Evolutionary conservation across 2,888 invertebrate species (phyloP), one percentile per base, ranked within the genome.

Genomic region (Fragum fragum): DNA sequence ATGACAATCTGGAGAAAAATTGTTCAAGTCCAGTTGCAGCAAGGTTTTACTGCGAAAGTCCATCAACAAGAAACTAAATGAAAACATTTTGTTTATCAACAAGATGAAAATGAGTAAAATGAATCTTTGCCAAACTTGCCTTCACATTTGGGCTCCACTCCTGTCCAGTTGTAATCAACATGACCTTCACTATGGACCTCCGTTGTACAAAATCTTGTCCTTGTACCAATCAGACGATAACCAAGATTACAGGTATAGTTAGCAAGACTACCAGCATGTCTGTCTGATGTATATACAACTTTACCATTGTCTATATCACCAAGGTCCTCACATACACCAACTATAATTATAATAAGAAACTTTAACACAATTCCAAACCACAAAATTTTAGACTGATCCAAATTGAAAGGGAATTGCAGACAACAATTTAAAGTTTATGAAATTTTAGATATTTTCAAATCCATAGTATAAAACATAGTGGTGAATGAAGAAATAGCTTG

Each of bases 221-320:
- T 42, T 72, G 71, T 79, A 16, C 91, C 92, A 32, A 63, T 26
- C 32, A 90, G 75, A 70, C 52, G 59, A 75, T 87, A 91, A 61
- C 89, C 90, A 18, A 32, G 42, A 23, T 89, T 71, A 87, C 92
- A 92, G 1, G 73, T 71, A 79, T 89, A 92, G 23, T 63, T 83
- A 16, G 85, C 91, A 55, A 81, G 74, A 70, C 88, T 87, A 18
- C 90, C 89, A 28, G 81, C 63, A 1, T 70, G 72, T n/a, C 69
- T 76, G 9, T 81, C 81, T 39, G 76, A 77, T 28, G 79, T 75
- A 52, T 81, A 84, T 0, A 23, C 29, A 1, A 89, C 69, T 2
- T 78, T 18, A 36, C 92, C 91, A 86, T 90, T 85, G 14, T 29
- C 26, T 21, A 87, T 81, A 2, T 47, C 28, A 28, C 61, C 55